Base-by-base conservation (phyloP, 1,140 invertebrate genomes). In the Leptinotarsa lineolata region DNA sequence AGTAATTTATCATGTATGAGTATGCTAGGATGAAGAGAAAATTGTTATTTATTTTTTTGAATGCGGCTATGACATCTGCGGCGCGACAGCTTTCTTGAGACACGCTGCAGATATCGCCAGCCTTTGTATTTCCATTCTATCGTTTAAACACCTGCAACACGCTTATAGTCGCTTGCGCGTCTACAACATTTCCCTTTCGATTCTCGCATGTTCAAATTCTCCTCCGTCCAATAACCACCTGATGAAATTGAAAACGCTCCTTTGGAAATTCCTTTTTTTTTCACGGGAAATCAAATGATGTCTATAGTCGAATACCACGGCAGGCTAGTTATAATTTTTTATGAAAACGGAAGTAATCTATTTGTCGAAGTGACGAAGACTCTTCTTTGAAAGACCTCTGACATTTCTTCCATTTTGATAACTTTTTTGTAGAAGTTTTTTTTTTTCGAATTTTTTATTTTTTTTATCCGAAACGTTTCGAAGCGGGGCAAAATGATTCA, bases 61-160 rank as follows among this genome's bases (percentile, higher is more conserved):
- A 67, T 67, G 65, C 65, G 39, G 65, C 30, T 21, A 68, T 15
- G n/a, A 54, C 46, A 67, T 80, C 74, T 73, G 78, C 72, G 77
- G 77, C 79, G 80, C 78, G 80, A 81, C 72, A 81, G 68, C 60
- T 75, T 76, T 68, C 72, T 77, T 74, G 73, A 79, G 80, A 79
- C 80, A 79, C 80, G 79, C 78, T 75, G 78, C 76, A 74, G 79
- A 79, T 79, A 77, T 72, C 67, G 74, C 70, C 39, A 46, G 46
- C 68, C 22, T 59, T 68, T 70, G 39, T 68, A 24, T 68, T 68
- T 68, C 22, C 60, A 63, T 63, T 63, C 60, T 72, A 63, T 39
- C 22, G 59, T 72, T 15, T 16, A 24, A 65, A 76, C 70, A 75
- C 70, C 74, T 75, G 74, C 74, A 74, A 71, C 73, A 72, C 65